Evolutionary conservation across 2,888 invertebrate genomes (phyloP).

Genomic region (Andrena bucephala): DNA sequence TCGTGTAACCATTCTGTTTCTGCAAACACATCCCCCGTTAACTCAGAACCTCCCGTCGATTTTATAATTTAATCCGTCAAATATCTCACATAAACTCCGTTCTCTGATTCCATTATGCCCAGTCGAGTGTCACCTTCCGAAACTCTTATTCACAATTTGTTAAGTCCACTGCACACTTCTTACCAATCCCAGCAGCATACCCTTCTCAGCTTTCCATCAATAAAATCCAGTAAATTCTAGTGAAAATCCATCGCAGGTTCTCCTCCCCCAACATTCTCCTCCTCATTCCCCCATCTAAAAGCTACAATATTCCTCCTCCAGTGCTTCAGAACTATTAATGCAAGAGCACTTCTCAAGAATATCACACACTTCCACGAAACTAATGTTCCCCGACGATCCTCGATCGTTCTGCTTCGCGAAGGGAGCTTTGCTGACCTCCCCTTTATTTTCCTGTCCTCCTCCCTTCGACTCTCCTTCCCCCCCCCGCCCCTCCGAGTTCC

Average conservation of each 20-base stretch:
- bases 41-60: neutral
- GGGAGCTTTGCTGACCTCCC: no score
- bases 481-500: no score
- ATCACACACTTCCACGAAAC: neutral
- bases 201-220: no score
- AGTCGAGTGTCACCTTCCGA: neutral
- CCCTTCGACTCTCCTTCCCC: no score
- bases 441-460: no score
- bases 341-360: neutral
- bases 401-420: no score
- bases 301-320: neutral
- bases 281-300: neutral
- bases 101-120: conserved; percentile 48
- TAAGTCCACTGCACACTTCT: neutral
- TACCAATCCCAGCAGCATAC: no score
- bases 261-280: neutral
- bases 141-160: neutral
- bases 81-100: conserved; percentile 58
- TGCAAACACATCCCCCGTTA: conserved; percentile 38
- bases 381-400: no score
- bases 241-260: neutral
- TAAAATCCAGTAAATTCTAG: no score
- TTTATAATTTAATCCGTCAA: neutral
- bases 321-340: neutral
- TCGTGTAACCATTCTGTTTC: conserved; percentile 66